Conservation (phyloP, 2,113 vertebrate genomes). For the Grallaria varia region DNA sequence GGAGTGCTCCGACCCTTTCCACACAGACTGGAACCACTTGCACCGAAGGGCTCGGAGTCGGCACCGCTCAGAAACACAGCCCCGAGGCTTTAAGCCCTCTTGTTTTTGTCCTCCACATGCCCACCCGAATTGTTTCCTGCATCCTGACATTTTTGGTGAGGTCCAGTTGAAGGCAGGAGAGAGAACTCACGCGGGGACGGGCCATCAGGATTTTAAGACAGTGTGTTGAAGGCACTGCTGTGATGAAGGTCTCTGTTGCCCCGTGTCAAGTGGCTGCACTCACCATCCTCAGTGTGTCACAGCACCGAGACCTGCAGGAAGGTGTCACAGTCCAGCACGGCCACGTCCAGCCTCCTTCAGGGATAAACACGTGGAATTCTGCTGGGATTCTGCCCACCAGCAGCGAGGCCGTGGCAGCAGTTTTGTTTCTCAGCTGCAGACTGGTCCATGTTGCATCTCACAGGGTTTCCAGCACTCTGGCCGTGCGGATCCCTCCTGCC, state of each 20-base stretch:
- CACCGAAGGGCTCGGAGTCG: accelerated
- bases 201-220: constrained; percentile 47
- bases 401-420: neutral
- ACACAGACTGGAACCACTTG: accelerated
- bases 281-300: neutral
- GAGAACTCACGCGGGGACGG: neutral
- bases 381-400: neutral
- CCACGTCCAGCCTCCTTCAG: neutral
- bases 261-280: neutral
- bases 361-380: neutral
- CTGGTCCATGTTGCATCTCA: neutral
- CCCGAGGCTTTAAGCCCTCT: neutral
- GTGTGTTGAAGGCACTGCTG: constrained; percentile 63
- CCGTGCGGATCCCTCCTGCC: neutral
- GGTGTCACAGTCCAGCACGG: neutral
- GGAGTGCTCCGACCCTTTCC: neutral
- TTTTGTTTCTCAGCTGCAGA: neutral
- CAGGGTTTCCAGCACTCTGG: neutral
- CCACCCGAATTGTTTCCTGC: neutral
- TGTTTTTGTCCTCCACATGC: neutral
- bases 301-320: neutral
- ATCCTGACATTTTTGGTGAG: neutral
- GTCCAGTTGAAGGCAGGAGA: neutral
- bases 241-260: constrained; percentile 44
- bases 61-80: accelerated